Base-by-base conservation (phyloP, 1,140 invertebrate genomes). In the Atta texana region DNA sequence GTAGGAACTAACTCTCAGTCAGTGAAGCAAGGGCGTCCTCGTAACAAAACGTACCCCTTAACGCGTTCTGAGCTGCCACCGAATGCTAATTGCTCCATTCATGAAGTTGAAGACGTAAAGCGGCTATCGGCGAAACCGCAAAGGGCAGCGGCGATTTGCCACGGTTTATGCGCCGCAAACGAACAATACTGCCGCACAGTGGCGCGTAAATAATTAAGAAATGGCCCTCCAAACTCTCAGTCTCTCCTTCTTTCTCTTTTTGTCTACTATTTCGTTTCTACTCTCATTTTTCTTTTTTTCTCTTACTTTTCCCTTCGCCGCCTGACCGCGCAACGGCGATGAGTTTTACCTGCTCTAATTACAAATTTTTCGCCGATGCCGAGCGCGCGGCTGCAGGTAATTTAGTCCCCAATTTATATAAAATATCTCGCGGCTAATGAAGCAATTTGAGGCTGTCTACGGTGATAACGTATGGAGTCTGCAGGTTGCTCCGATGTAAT, bases 391-490 rank as follows among this genome's bases (percentile, higher is more conserved):
- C 86, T 88, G 77, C 85, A 39, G 74, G 92, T 95, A 95, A 95
- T 95, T 95, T 94, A 95, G 91, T 93, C 92, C 88, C 93, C 93
- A 95, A 95, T 95, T 95, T 94, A 94, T 95, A 94, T 94, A 94
- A 95, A 95, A 95, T 95, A 95, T 94, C 92, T 92, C 90, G 89
- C 88, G 89, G 94, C 93, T 95, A 95, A 95, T 95, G 94, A 95
- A 95, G 94, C 94, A 95, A 95, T 95, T 95, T 95, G 94, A 95
- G 91, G 93, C 93, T 94, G 94, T 93, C 94, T 94, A 85, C 90
- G 88, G 86, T 87, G 87, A 76, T 95, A 95, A 95, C 92, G 92
- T 94, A 94, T 93, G 92, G 92, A 93, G 93, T 94, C 92, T 93
- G 91, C 92, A 80, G 87, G 90, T 84, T 78, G 57, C 88, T 87